Evolutionary conservation across 2,113 vertebrate species (phyloP), one percentile per base, ranked within the genome.

Genomic region (Siniperca chuatsi): DNA sequence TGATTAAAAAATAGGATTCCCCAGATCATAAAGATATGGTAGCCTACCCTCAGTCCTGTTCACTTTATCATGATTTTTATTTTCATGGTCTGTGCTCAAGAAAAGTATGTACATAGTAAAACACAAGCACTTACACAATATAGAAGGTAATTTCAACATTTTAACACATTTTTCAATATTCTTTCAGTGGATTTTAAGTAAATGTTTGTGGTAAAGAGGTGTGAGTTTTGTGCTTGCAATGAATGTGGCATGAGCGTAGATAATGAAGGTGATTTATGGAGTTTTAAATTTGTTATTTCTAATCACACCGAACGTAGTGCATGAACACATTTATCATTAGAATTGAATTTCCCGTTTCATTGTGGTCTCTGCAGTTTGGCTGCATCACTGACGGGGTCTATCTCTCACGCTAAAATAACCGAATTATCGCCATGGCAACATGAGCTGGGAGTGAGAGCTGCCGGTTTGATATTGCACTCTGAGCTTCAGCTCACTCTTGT

Each of bases 361-460:
- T 89, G 87, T 87, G 84, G 82, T 70, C 64, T 57, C 75, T 46
- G 84, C 74, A 67, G 74, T 88, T 76, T 35, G 11, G 48, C 85
- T 75, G 75, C 81, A 84, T 87, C 75, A 52, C 80, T 62, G 86
- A 80, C 29, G 50, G 79, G 73, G 55, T 88, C 84, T 78, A 64
- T 75, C 86, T 90, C 82, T 90, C 85, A 37, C 44, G 40, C 83
- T 87, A 58, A 86, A 93, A 90, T 91, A 94, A 95, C 89, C 8
- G 57, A 92, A 94, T 95, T 91, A 95, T 95, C 44, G 42, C 91
- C 92, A 95, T 95, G 92, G 92, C 90, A 95, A 95, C 93, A 65
- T 88, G 92, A 87, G 86, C 72, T 65, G 81, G 70, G 84, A 88
- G 83, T 15, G 42, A 42, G 81, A 77, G 76, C 76, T 66, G 85